Conservation (phyloP, 2,113 vertebrate species). For the Poecile atricapillus region DNA sequence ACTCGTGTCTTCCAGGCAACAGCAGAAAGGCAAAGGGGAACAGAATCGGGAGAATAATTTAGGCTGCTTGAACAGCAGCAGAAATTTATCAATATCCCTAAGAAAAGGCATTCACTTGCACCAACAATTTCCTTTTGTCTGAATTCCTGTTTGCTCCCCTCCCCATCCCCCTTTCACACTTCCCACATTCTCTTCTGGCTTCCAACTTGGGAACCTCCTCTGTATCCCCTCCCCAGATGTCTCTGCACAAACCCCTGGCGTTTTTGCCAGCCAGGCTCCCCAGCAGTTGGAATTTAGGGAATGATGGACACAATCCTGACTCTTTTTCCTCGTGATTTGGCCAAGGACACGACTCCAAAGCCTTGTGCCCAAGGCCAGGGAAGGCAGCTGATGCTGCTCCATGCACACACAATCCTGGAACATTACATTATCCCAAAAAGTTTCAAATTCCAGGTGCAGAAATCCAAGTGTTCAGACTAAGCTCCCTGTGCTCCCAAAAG, state of each 20-base stretch:
- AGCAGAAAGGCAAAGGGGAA: constrained; percentile 29
- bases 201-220: not conserved
- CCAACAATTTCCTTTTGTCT: constrained; percentile 45
- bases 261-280: not conserved
- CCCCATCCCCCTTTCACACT: not conserved
- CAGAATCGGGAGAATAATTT: not conserved
- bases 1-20: constrained; percentile 58
- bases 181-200: constrained; percentile 17
- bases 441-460: not conserved
- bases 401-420: not conserved
- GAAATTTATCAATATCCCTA: constrained; percentile 56
- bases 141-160: not conserved
- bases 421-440: not conserved
- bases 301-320: not conserved
- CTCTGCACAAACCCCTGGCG: not conserved
- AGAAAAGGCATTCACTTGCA: constrained; percentile 41
- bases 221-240: not conserved
- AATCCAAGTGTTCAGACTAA: not conserved
- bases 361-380: not conserved
- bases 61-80: constrained; percentile 6
- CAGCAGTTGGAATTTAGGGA: not conserved
- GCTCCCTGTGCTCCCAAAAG: not conserved
- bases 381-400: not conserved
- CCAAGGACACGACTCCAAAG: not conserved
- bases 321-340: not conserved